Percentiles rank a stretch among this genome's conserved stretches.
Evolutionary conservation across 2,797 vertebrate species (phyloP).

Genomic region (Malurus splendens): DNA sequence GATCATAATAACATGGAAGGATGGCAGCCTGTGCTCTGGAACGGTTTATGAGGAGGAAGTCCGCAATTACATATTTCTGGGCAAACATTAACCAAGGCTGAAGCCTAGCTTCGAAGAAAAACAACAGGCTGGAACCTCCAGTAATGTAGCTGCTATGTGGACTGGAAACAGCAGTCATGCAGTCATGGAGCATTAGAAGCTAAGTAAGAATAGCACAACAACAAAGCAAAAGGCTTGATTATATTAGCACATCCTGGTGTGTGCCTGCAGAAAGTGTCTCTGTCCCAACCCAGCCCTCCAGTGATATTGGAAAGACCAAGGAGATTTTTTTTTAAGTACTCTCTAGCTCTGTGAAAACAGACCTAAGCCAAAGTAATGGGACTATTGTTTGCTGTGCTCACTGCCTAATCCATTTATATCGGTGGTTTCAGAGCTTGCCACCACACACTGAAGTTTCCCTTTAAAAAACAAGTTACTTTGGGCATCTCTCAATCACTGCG

Average conservation of each 20-base stretch:
- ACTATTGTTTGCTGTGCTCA: conserved; percentile 21
- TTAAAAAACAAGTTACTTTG: conserved; percentile 18
- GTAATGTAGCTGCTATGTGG: conserved; percentile 45
- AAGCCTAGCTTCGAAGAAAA: conserved; percentile 71
- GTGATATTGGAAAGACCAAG: neutral
- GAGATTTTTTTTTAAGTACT: neutral
- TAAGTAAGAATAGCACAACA: neutral
- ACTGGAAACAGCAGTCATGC: conserved; percentile 43
- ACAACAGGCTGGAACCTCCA: conserved; percentile 66
- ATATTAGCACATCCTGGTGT: neutral
- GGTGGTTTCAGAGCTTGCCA: conserved; percentile 42
- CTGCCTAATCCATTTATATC: conserved; percentile 26
- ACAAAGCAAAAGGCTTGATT: neutral
- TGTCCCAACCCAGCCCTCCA: neutral
- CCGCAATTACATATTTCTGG: conserved; percentile 87
- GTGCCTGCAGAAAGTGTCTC: neutral
- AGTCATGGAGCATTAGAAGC: neutral
- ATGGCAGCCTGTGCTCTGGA: conserved; percentile 78
- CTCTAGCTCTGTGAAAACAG: conserved; percentile 31
- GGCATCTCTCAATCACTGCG: conserved; percentile 47
- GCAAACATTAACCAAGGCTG: conserved; percentile 86
- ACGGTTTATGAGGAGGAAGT: conserved; percentile 87
- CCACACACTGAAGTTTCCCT: conserved; percentile 2
- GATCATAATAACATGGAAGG: conserved; percentile 79
- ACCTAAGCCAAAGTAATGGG: conserved; percentile 39